These are phyloP conservation scores for Limenitis camilla DNA, from an alignment of 2,888 invertebrate genomes.

Conservation along the genomic window DNA sequence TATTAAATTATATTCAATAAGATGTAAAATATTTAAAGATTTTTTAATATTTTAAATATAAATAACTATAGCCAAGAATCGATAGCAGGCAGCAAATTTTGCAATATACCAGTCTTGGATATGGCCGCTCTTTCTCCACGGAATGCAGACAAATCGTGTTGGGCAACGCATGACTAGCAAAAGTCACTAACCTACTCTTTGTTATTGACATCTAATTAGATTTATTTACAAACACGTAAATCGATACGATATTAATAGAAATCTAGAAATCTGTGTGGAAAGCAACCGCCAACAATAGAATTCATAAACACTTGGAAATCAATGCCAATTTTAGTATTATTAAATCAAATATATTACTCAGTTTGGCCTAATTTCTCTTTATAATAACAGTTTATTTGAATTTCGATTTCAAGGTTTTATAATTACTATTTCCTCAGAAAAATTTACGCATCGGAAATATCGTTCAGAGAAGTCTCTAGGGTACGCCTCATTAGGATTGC, in stretches of 20 bases:
- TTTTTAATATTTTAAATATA: no score
- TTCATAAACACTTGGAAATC: no score
- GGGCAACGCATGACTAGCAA: slow-evolving; percentile 23
- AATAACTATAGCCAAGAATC: slow-evolving; percentile 23
- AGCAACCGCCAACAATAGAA: no score
- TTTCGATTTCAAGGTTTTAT: background rate
- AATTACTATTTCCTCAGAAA: background rate
- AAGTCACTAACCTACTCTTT: slow-evolving; percentile 19
- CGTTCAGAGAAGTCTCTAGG: slow-evolving; percentile 3
- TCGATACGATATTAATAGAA: background rate
- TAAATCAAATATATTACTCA: no score
- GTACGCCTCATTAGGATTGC: slow-evolving; percentile 5
- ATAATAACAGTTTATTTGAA: no score
- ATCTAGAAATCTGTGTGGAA: no score
- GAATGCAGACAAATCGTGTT: slow-evolving; percentile 44
- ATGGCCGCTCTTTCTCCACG: slow-evolving; percentile 59
- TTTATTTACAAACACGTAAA: slow-evolving; percentile 5
- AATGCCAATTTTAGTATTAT: no score
- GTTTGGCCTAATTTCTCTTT: no score
- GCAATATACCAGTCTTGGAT: slow-evolving; percentile 47
- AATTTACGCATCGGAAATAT: background rate
- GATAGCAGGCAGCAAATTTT: slow-evolving; percentile 44
- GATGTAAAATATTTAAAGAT: no score
- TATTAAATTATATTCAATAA: no score
- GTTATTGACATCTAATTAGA: slow-evolving; percentile 9